These are phyloP conservation scores for Arnoldichthys spilopterus DNA, from an alignment of 2,797 vertebrate genomes.

Conservation along the genomic window DNA sequence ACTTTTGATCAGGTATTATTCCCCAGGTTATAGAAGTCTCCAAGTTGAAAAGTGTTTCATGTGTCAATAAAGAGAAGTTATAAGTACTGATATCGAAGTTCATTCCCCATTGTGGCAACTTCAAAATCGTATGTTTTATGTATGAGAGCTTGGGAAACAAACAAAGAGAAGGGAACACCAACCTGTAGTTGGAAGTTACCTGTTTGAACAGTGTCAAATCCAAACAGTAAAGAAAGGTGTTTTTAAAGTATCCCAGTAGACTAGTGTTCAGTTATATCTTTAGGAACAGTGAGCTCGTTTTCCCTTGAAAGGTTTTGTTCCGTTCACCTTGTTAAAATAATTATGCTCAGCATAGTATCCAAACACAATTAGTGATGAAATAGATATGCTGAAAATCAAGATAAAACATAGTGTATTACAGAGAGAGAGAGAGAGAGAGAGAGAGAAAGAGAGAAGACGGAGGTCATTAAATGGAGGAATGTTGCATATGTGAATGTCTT, in stretches of 20 bases:
- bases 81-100: constrained; percentile 52
- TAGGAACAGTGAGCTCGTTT: constrained; percentile 36
- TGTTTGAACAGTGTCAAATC: constrained; percentile 50
- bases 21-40: constrained; percentile 52
- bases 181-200: constrained; percentile 42
- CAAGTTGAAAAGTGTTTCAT: constrained; percentile 54
- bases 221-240: constrained; percentile 39
- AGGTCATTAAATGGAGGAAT: constrained; percentile 14
- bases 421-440: not conserved
- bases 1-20: constrained; percentile 39
- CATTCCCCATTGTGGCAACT: constrained; percentile 51
- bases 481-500: not conserved
- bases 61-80: constrained; percentile 54
- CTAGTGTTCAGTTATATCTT: constrained; percentile 42
- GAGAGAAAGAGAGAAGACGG: too few relatives aligned
- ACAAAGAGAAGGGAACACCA: constrained; percentile 46
- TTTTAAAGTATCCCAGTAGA: constrained; percentile 52
- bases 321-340: constrained; percentile 42
- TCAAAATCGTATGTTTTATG: constrained; percentile 67
- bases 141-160: constrained; percentile 64
- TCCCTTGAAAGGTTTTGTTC: constrained; percentile 19
- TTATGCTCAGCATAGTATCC: constrained; percentile 4
- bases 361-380: constrained; percentile 8
- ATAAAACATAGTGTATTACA: not conserved
- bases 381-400: not conserved